phyloP scores from a whole-genome alignment of 30 jellyfish, hydroid and myxozoan genomes.

The Chrysaora quinquecirrha region DNA sequence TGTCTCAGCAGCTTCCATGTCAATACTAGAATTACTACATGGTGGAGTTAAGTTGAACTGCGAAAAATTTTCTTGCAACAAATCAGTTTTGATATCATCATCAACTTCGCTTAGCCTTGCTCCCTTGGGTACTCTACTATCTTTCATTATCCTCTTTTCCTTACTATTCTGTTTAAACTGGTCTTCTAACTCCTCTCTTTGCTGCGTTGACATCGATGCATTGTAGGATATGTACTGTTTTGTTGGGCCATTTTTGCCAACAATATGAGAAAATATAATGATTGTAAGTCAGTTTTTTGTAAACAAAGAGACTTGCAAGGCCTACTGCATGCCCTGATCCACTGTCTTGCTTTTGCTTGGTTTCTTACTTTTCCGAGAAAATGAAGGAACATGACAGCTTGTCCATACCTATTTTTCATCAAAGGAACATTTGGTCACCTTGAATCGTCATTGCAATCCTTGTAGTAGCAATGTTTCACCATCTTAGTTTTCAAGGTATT shows the following conservation, averaged over 20 bases:
- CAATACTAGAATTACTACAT: too few species aligned
- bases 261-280: background rate
- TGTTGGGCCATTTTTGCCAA: background rate
- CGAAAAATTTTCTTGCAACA: background rate
- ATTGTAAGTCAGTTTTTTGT: background rate
- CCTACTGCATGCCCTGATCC: background rate
- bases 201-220: background rate
- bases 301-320: background rate
- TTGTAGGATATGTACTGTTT: background rate
- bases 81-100: background rate
- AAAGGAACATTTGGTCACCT: too few species aligned
- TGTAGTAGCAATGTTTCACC: too few species aligned
- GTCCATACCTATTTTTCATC: too few species aligned
- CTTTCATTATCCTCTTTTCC: background rate
- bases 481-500: too few species aligned
- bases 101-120: background rate
- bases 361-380: background rate
- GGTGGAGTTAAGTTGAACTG: background rate
- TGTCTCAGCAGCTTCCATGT: too few species aligned
- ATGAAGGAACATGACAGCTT: too few species aligned
- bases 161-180: background rate
- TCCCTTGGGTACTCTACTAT: background rate
- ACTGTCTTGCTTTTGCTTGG: background rate
- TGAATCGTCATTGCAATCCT: too few species aligned
- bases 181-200: background rate